Evolutionary conservation across 2,797 vertebrate genomes (phyloP), one percentile per base, ranked within the genome.

Genomic region (Hoplostethus atlanticus): DNA sequence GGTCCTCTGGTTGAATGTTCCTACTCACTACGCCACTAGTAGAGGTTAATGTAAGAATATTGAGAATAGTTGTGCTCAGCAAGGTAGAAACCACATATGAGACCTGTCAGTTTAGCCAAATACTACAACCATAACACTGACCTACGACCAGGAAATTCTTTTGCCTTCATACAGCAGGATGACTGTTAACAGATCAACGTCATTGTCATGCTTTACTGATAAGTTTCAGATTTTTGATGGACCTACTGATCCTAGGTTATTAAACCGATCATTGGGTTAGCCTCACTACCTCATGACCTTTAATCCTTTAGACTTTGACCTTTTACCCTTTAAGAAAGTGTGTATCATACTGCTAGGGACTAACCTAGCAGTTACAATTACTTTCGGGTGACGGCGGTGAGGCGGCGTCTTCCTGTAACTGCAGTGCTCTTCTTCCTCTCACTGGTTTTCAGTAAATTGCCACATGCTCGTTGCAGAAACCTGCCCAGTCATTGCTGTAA

Each of bases 371-470:
- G 53, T 75, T 16, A 2, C 5, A 13, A 17, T 63, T 77, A 59
- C 77, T 82, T 79, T 70, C 68, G 38, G 63, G 30, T 51, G 57
- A 57, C 15, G 12, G 62, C 72, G 48, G 63, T 74, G 64, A 83
- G 61, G 66, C 66, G 47, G 36, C 47, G 71, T 84, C 63, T 68
- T n/a, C 69, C 7, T 54, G 11, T 28, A 5, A 34, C 34, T 57
- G 56, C 63, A 12, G 57, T 21, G 36, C 55, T 42, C 36, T 58
- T 44, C 51, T 64, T 53, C 48, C 16, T 64, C 10, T 58, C 25
- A 71, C 58, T 40, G 46, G 11, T 42, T 64, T 60, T 71, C 36
- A 48, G 51, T 71, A 68, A 68, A 77, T 66, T 2, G 5, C 59
- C 21, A 54, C 62, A 6, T 25, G 9, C 25, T 71, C 25, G 4